Percentiles rank a stretch among this genome's conserved stretches.
These are phyloP conservation scores for Ephialtes manifestator DNA, from an alignment of 2,888 invertebrate genomes.

Conservation along the genomic window DNA sequence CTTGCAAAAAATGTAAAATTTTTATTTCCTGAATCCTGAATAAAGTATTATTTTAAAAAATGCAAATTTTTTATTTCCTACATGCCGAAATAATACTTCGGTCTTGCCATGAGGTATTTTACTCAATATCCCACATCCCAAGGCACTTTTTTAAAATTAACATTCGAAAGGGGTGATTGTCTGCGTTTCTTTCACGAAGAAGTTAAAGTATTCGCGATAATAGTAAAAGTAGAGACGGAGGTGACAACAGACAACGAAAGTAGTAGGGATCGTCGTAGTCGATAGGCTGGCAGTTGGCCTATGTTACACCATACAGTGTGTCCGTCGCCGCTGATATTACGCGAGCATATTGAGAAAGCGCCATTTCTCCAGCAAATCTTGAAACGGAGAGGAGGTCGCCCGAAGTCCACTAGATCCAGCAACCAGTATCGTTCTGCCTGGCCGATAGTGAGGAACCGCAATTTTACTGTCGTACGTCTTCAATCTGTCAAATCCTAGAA, in stretches of 20 bases:
- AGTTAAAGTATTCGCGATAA: not conserved
- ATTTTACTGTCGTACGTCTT: not conserved
- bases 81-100: too few species aligned
- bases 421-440: constrained; percentile 18
- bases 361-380: constrained; percentile 81
- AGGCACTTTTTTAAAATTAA: not conserved
- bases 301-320: constrained; percentile 36
- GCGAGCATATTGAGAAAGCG: constrained; percentile 81
- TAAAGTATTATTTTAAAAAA: too few species aligned
- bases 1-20: too few species aligned
- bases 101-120: too few species aligned
- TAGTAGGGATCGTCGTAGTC: constrained; percentile 14
- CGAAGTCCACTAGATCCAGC: constrained; percentile 33
- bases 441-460: constrained; percentile 19
- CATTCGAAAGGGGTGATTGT: not conserved
- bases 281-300: not conserved
- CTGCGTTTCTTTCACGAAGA: not conserved
- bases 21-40: too few species aligned
- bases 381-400: constrained; percentile 65
- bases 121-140: not conserved
- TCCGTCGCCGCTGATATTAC: constrained; percentile 75
- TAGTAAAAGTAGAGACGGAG: constrained; percentile 12
- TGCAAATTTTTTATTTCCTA: not conserved
- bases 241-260: not conserved
- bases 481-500: not conserved